phyloP scores from a whole-genome alignment of 2,113 vertebrate species.

The Axis porcinus region DNA sequence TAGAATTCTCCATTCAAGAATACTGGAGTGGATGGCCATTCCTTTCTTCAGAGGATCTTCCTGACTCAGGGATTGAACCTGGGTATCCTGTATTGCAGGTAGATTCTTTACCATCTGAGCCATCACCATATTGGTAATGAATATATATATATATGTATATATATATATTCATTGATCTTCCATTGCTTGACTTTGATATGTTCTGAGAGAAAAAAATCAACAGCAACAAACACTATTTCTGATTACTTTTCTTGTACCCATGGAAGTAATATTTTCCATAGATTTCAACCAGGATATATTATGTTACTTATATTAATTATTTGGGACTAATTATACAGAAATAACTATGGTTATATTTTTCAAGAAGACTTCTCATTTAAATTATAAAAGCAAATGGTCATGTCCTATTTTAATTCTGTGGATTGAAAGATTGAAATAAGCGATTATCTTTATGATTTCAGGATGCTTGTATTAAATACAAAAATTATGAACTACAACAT shows the following conservation, averaged over 20 bases:
- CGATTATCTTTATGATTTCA: neutral
- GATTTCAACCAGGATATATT: neutral
- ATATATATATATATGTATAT: too few species aligned
- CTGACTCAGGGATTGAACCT: accelerated
- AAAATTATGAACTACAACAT: neutral
- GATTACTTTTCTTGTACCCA: neutral
- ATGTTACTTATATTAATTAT: neutral
- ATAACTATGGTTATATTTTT: neutral
- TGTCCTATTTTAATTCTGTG: neutral
- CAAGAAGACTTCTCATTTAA: neutral
- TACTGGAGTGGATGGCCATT: neutral
- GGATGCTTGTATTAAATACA: neutral
- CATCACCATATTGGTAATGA: too few species aligned
- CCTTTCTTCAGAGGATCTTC: neutral
- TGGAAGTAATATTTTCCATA: neutral
- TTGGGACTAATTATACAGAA: neutral
- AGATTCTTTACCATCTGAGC: neutral
- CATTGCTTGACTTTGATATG: neutral
- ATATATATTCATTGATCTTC: neutral
- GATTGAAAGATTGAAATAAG: neutral
- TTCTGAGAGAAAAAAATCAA: neutral
- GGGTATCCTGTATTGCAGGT: neutral
- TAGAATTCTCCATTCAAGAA: neutral
- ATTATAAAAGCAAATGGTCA: neutral
- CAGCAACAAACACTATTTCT: neutral